Percentiles rank a stretch among this genome's conserved stretches.
These are phyloP conservation scores for Philaethria dido DNA, from an alignment of 2,888 invertebrate species.

Conservation along the genomic window DNA sequence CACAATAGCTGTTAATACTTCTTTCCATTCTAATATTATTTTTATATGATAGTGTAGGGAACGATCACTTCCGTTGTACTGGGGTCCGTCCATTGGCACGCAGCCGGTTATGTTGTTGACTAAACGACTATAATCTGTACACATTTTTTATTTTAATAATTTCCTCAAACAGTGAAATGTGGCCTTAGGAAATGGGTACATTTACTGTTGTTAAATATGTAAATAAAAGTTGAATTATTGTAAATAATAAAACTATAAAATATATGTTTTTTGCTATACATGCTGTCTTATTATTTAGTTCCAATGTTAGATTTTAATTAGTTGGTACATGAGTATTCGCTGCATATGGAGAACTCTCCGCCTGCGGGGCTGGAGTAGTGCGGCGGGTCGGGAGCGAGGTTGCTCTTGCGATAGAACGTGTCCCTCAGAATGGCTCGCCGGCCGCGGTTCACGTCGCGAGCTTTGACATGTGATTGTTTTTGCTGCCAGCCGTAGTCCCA, in stretches of 20 bases:
- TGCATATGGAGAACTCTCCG: conserved; percentile 67
- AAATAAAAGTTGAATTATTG: conserved; percentile 83
- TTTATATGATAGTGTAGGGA: conserved; percentile 55
- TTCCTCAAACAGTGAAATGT: conserved; percentile 72
- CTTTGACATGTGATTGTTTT: conserved; percentile 60
- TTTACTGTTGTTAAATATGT: conserved; percentile 82
- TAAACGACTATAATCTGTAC: conserved; percentile 52
- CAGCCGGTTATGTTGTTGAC: conserved; percentile 47
- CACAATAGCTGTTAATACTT: conserved; percentile 55
- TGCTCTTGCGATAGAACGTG: conserved; percentile 84
- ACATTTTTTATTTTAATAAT: conserved; percentile 65
- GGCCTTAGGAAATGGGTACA: conserved; percentile 70
- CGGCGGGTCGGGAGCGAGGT: conserved; percentile 80
- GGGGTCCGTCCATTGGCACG: conserved; percentile 55
- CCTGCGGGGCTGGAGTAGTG: conserved; percentile 80
- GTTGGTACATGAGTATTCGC: conserved; percentile 67
- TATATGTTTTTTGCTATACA: conserved; percentile 81
- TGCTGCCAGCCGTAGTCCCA: conserved; percentile 86
- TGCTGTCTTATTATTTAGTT: conserved; percentile 52
- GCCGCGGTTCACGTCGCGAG: conserved; percentile 73
- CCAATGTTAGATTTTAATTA: conserved; percentile 30
- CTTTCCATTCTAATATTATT: conserved; percentile 58
- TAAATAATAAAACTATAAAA: conserved; percentile 81
- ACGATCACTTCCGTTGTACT: conserved; percentile 50
- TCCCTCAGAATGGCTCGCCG: conserved; percentile 78